These are phyloP conservation scores for Drosophila guanche DNA, from an alignment of 1,140 invertebrate species.

Conservation along the genomic window DNA sequence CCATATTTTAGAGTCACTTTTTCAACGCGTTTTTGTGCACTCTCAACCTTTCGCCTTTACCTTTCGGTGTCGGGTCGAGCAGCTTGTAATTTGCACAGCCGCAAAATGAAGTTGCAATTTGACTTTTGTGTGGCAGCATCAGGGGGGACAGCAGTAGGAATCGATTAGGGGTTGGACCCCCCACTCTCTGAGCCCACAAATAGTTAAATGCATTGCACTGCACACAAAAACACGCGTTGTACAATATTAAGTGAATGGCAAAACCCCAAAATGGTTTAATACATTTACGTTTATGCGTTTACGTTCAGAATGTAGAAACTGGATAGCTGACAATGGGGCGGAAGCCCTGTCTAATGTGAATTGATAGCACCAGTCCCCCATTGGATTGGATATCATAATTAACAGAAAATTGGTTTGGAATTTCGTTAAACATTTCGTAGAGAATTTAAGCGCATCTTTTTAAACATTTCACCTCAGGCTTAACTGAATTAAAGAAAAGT, in stretches of 20 bases:
- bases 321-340: slow-evolving; percentile 1
- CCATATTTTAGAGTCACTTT: slow-evolving; percentile 50
- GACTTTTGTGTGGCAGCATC: slow-evolving; percentile 45
- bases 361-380: background rate
- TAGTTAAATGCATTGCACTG: slow-evolving; percentile 46
- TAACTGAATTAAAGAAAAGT: too few species aligned
- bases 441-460: too few species aligned
- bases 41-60: too few species aligned
- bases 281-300: slow-evolving; percentile 61
- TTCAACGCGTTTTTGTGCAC: slow-evolving; percentile 34
- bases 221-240: slow-evolving; percentile 44
- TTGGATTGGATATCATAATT: slow-evolving; percentile 25
- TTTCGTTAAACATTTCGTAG: background rate
- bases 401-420: background rate
- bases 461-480: too few species aligned
- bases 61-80: slow-evolving; percentile 8
- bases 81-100: slow-evolving; percentile 63
- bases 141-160: slow-evolving; percentile 22
- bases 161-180: slow-evolving; percentile 35
- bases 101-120: slow-evolving; percentile 71
- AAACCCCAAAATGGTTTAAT: slow-evolving; percentile 52
- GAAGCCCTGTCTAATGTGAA: slow-evolving; percentile 1
- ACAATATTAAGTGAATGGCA: slow-evolving; percentile 66
- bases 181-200: slow-evolving; percentile 22
- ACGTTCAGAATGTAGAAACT: slow-evolving; percentile 27